These are phyloP conservation scores for Urocitellus parryii DNA, from an alignment of 2,113 vertebrate genomes.

Conservation along the genomic window DNA sequence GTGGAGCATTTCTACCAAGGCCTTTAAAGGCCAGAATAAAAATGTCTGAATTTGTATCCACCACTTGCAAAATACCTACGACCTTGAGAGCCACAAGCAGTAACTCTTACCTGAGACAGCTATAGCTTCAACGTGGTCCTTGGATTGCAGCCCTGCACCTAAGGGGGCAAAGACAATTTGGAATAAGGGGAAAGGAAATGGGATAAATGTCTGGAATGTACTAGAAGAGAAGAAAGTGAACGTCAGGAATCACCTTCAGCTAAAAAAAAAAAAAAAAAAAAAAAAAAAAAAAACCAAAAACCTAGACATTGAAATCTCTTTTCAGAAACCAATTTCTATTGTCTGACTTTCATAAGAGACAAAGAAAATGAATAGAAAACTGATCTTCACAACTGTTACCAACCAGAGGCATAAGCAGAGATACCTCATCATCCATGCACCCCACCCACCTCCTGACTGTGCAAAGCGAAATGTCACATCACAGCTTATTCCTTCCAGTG, in stretches of 20 bases:
- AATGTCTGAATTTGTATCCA: conserved; percentile 21
- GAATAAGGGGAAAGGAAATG: conserved; percentile 6
- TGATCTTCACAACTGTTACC: neutral
- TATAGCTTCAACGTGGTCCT: neutral
- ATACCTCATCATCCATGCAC: neutral
- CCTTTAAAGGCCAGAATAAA: conserved; percentile 55
- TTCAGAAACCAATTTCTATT: neutral
- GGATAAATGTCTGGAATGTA: neutral
- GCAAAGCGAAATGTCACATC: neutral
- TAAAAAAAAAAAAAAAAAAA: neutral
- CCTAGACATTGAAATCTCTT: too few relatives aligned
- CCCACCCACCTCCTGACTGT: neutral
- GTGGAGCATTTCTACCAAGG: neutral
- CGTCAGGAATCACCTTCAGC: neutral
- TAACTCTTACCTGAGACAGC: neutral
- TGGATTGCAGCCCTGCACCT: neutral
- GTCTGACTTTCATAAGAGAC: neutral
- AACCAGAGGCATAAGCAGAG: neutral
- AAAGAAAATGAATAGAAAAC: neutral
- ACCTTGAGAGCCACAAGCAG: neutral
- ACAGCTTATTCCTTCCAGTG: neutral
- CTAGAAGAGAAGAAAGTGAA: neutral
- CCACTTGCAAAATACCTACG: neutral
- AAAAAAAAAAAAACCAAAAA: neutral
- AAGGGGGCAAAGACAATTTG: neutral